Conservation (phyloP, 2,888 invertebrate species). For the Morpho deidamia region DNA sequence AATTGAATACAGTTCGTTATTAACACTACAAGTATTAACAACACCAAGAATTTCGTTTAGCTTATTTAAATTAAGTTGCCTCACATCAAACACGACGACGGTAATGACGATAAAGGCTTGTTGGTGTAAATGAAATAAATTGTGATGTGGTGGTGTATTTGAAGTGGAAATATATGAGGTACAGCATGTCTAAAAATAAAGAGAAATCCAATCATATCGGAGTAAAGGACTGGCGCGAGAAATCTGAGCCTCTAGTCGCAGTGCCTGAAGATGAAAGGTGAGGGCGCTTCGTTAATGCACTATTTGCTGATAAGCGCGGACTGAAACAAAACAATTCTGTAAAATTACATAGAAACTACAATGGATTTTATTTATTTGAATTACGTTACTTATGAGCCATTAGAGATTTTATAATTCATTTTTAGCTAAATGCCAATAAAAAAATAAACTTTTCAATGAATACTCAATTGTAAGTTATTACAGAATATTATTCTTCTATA, state of each 20-base stretch:
- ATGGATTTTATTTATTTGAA: slow-evolving; percentile 21
- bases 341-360: slow-evolving; percentile 43
- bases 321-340: slow-evolving; percentile 52
- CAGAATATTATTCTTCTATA: too few relatives aligned
- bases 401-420: too few relatives aligned
- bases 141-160: slow-evolving; percentile 1
- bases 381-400: too few relatives aligned
- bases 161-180: slow-evolving; percentile 1
- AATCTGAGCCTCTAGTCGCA: slow-evolving; percentile 58
- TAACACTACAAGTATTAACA: slow-evolving; percentile 37
- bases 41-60: slow-evolving; percentile 19
- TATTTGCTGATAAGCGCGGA: slow-evolving; percentile 54
- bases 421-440: too few relatives aligned
- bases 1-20: slow-evolving; percentile 39
- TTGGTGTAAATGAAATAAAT: slow-evolving; percentile 1
- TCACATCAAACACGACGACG: too few relatives aligned
- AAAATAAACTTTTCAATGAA: too few relatives aligned
- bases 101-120: neutral
- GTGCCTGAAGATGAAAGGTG: slow-evolving; percentile 76
- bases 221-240: slow-evolving; percentile 55
- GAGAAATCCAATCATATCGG: slow-evolving; percentile 62
- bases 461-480: too few relatives aligned
- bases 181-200: slow-evolving; percentile 58
- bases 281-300: slow-evolving; percentile 67
- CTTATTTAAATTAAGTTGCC: neutral